phyloP scores from a whole-genome alignment of 2,113 vertebrate species.

The Coreoperca whiteheadi region DNA sequence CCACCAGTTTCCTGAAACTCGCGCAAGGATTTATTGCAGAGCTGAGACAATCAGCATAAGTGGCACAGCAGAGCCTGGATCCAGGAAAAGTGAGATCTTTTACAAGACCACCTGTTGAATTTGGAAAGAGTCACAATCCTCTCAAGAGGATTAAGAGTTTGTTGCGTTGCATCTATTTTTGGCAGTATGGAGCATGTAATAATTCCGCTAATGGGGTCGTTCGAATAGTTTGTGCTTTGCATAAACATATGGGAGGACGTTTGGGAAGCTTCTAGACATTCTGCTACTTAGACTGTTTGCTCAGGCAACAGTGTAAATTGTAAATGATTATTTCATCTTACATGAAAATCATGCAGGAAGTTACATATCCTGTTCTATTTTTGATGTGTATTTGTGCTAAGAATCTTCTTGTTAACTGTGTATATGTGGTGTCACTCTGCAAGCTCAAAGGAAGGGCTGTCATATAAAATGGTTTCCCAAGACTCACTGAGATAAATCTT shows the following conservation, averaged over 20 bases:
- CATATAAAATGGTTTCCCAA: slow-evolving; percentile 32
- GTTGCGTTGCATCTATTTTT: slow-evolving; percentile 62
- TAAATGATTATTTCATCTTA: background rate
- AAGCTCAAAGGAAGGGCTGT: slow-evolving; percentile 3
- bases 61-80: slow-evolving; percentile 42
- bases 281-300: background rate
- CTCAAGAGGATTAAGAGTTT: slow-evolving; percentile 64
- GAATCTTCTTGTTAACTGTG: background rate
- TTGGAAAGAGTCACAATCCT: slow-evolving; percentile 46
- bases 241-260: background rate
- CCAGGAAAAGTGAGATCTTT: slow-evolving; percentile 66
- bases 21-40: slow-evolving; percentile 56
- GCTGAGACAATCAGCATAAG: slow-evolving; percentile 71
- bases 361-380: background rate
- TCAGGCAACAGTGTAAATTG: background rate
- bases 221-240: slow-evolving; percentile 16
- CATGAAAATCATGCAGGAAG: background rate
- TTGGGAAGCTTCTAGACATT: background rate
- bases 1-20: slow-evolving; percentile 50
- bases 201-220: slow-evolving; percentile 49
- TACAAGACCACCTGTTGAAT: slow-evolving; percentile 72
- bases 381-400: slow-evolving; percentile 10
- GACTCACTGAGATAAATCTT: slow-evolving; percentile 12
- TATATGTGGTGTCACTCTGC: slow-evolving; percentile 10
- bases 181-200: slow-evolving; percentile 45